phyloP scores from a whole-genome alignment of 2,797 vertebrate species.

The Lacerta viridis region DNA sequence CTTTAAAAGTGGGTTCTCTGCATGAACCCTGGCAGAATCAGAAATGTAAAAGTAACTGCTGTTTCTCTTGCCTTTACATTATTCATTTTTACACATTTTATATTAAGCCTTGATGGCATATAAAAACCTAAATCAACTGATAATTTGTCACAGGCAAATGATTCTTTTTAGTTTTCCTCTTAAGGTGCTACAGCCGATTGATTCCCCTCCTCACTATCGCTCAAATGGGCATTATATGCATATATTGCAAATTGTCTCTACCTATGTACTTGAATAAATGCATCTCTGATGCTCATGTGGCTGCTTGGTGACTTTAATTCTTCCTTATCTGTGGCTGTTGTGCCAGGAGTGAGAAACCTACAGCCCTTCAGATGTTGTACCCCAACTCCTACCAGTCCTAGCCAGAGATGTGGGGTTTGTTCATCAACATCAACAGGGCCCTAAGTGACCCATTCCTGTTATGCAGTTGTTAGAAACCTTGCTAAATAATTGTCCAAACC shows the following conservation, averaged over 20 bases:
- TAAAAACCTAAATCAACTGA: conserved; percentile 45
- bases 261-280: conserved; percentile 81
- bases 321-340: conserved; percentile 9
- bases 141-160: conserved; percentile 36
- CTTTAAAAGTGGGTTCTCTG: conserved; percentile 26
- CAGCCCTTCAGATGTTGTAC: background rate
- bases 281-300: conserved; percentile 57
- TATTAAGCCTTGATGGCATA: conserved; percentile 44
- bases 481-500: background rate
- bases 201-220: background rate
- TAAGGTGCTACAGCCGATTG: conserved; percentile 50
- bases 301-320: conserved; percentile 37
- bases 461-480: background rate
- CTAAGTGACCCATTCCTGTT: no score
- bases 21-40: conserved; percentile 62
- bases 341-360: background rate
- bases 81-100: conserved; percentile 68
- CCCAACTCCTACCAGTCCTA: background rate
- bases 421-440: no score
- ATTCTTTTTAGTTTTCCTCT: conserved; percentile 7
- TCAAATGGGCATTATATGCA: conserved; percentile 66
- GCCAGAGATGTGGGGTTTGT: background rate
- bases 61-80: conserved; percentile 60
- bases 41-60: conserved; percentile 33
- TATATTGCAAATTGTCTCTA: conserved; percentile 58